Conservation (phyloP, 2,797 vertebrate genomes). For the Muraenolepis orangiensis region DNA sequence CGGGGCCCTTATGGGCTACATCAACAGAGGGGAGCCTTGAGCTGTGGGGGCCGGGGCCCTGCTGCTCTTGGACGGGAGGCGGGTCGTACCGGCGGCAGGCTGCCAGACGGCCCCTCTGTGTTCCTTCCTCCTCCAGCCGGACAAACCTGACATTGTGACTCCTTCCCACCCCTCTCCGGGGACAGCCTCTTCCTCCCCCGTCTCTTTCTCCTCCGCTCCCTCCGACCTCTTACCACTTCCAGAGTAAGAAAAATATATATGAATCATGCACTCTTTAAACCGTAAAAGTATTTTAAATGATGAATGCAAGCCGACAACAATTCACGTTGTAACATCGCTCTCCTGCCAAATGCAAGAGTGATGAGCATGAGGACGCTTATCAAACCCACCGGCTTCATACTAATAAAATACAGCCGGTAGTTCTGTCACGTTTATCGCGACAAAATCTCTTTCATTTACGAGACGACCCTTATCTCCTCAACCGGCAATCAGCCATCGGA, state of each 20-base stretch:
- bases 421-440: conserved; percentile 21
- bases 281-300: neutral
- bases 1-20: conserved; percentile 63
- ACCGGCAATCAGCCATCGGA: conserved; percentile 55
- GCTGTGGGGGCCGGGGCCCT: conserved; percentile 59
- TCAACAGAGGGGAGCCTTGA: conserved; percentile 77
- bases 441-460: conserved; percentile 40
- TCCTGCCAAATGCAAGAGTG: no score
- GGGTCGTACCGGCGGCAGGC: conserved; percentile 65
- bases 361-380: no score
- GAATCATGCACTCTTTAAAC: neutral
- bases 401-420: neutral
- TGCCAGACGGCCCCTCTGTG: conserved; percentile 57
- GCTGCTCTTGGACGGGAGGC: conserved; percentile 63
- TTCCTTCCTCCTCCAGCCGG: conserved; percentile 44
- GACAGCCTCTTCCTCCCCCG: conserved; percentile 53
- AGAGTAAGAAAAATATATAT: neutral
- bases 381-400: no score
- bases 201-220: conserved; percentile 43
- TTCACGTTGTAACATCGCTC: no score
- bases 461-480: conserved; percentile 47
- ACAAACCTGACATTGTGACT: conserved; percentile 77
- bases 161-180: conserved; percentile 15
- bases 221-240: conserved; percentile 51
- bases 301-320: no score